A percentile compares a stretch with the other conserved stretches of the same genome.
phyloP scores from a whole-genome alignment of 2,888 invertebrate genomes.

The Linyphia triangularis region DNA sequence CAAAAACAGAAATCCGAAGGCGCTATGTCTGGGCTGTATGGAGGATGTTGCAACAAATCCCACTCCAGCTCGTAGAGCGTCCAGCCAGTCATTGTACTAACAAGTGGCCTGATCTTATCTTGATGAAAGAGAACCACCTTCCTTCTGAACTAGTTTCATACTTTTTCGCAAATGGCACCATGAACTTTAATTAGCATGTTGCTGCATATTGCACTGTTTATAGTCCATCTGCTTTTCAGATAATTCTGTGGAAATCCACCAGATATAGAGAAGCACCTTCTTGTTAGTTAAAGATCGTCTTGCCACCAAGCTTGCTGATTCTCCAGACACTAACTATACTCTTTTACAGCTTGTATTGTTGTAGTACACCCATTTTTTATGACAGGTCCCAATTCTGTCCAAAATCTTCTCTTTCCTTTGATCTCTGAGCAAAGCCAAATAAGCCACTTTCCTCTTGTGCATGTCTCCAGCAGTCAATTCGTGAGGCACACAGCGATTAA shows the following conservation, averaged over 20 bases:
- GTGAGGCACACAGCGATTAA: neutral
- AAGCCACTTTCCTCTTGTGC: too few relatives aligned
- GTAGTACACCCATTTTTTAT: too few relatives aligned
- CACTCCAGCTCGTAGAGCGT: neutral
- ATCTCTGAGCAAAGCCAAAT: too few relatives aligned
- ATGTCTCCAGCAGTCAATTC: too few relatives aligned
- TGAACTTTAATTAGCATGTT: neutral
- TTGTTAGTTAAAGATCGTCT: neutral
- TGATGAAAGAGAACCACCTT: too few relatives aligned
- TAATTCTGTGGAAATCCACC: neutral
- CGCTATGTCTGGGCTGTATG: neutral
- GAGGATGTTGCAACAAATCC: neutral
- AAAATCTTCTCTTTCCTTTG: too few relatives aligned
- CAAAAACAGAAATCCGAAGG: neutral
- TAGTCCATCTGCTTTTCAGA: too few relatives aligned
- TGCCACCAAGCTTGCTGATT: neutral
- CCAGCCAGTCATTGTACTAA: neutral
- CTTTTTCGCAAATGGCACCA: neutral
- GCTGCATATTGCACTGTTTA: neutral
- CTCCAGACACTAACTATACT: too few relatives aligned
- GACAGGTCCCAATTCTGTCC: neutral
- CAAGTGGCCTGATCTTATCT: neutral
- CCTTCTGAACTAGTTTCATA: too few relatives aligned
- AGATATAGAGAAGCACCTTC: neutral
- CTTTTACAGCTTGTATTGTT: too few relatives aligned